These are phyloP conservation scores for Drosophila insularis DNA, from an alignment of 1,140 invertebrate genomes.

Conservation along the genomic window DNA sequence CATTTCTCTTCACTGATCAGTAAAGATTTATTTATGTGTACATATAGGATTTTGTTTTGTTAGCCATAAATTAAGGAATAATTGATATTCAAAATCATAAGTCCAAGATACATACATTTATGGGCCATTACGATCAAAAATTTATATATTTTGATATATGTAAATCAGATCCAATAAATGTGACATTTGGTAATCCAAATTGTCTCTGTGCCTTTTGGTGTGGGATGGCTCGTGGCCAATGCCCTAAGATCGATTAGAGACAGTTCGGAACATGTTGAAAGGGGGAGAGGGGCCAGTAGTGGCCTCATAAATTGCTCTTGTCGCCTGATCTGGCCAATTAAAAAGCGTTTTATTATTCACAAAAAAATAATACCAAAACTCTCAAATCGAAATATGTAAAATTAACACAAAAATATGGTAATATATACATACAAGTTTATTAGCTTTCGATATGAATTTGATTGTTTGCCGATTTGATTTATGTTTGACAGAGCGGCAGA, in stretches of 20 bases:
- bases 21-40: too few species aligned
- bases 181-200: too few species aligned
- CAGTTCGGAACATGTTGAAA: not conserved
- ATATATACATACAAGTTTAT: conserved; percentile 26
- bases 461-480: conserved; percentile 5
- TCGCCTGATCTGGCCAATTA: conserved; percentile 10
- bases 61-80: not conserved
- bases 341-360: not conserved
- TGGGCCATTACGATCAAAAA: not conserved
- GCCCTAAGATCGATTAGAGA: not conserved
- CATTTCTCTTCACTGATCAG: too few species aligned
- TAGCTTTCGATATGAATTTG: conserved; percentile 17
- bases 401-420: conserved; percentile 16
- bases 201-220: not conserved
- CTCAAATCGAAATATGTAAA: not conserved
- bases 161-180: not conserved
- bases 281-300: not conserved
- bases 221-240: conserved; percentile 2
- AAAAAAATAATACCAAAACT: not conserved
- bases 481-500: not conserved
- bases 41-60: too few species aligned
- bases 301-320: not conserved
- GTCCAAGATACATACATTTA: not conserved
- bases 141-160: not conserved
- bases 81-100: not conserved